Evolutionary conservation across 2,888 invertebrate genomes (phyloP).

Genomic region (Nomada goodeniana): DNA sequence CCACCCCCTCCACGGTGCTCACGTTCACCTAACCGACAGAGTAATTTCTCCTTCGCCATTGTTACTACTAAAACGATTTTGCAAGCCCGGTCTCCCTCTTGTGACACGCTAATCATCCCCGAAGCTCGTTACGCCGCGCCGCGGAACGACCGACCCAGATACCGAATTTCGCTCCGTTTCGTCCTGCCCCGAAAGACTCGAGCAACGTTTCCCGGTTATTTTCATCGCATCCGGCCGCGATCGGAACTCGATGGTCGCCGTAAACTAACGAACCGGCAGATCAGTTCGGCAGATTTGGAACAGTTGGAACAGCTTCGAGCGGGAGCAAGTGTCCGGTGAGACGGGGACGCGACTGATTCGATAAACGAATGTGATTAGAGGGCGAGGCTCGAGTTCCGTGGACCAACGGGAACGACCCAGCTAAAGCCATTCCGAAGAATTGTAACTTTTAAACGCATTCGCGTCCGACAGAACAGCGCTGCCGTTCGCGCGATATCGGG

Average conservation of each 20-base stretch:
- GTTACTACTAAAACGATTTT: constrained; percentile 70
- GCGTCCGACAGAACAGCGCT: constrained; percentile 21
- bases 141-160: constrained; percentile 74
- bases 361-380: constrained; percentile 14
- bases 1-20: constrained; percentile 20
- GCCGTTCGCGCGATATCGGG: constrained; percentile 28
- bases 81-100: constrained; percentile 74
- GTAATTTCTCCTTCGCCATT: constrained; percentile 75
- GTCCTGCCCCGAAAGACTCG: constrained; percentile 7
- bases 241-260: neutral
- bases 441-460: constrained; percentile 27
- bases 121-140: constrained; percentile 70
- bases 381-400: constrained; percentile 9
- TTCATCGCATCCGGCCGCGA: neutral
- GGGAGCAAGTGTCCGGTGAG: constrained; percentile 2
- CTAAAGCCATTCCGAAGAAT: constrained; percentile 3
- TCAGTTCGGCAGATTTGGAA: no score
- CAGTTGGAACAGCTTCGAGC: neutral
- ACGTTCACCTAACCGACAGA: constrained; percentile 58
- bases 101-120: constrained; percentile 76
- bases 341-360: constrained; percentile 1
- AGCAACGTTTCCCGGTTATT: constrained; percentile 6
- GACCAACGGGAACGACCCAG: constrained; percentile 1
- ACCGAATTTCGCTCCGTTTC: constrained; percentile 68
- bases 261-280: neutral